phyloP scores from a whole-genome alignment of 2,797 vertebrate genomes.

The Danio aesculapii region DNA sequence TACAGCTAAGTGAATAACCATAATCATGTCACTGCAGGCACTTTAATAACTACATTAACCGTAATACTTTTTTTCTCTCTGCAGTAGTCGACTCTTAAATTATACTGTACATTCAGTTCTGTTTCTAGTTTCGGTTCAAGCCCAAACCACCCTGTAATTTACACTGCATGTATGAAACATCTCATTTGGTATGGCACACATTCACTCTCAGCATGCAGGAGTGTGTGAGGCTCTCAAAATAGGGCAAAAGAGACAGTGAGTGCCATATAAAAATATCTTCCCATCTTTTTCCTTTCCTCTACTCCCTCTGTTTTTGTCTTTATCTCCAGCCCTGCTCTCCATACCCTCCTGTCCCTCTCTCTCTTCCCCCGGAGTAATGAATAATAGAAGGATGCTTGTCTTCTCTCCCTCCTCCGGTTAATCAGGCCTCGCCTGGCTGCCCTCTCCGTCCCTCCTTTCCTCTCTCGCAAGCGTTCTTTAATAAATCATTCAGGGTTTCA shows the following conservation, averaged over 20 bases:
- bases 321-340: conserved; percentile 33
- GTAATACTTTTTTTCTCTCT: background rate
- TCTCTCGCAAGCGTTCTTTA: conserved; percentile 64
- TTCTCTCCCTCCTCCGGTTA: conserved; percentile 75
- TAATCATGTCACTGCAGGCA: background rate
- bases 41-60: background rate
- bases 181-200: background rate
- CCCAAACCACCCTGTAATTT: background rate
- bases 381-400: conserved; percentile 82
- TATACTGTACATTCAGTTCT: background rate
- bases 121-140: background rate
- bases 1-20: background rate
- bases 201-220: background rate
- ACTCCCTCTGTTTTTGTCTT: conserved; percentile 14
- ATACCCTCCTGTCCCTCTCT: conserved; percentile 58
- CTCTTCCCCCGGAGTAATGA: conserved; percentile 73
- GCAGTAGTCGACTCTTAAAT: background rate
- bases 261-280: conserved; percentile 49
- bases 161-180: background rate
- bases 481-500: conserved; percentile 79
- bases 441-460: conserved; percentile 71
- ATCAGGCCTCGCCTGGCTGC: conserved; percentile 79
- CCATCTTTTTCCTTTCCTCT: background rate
- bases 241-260: conserved; percentile 20
- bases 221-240: conserved; percentile 37